Evolutionary conservation across 1,140 invertebrate genomes (phyloP).

Genomic region (Daktulosphaira vitifoliae): DNA sequence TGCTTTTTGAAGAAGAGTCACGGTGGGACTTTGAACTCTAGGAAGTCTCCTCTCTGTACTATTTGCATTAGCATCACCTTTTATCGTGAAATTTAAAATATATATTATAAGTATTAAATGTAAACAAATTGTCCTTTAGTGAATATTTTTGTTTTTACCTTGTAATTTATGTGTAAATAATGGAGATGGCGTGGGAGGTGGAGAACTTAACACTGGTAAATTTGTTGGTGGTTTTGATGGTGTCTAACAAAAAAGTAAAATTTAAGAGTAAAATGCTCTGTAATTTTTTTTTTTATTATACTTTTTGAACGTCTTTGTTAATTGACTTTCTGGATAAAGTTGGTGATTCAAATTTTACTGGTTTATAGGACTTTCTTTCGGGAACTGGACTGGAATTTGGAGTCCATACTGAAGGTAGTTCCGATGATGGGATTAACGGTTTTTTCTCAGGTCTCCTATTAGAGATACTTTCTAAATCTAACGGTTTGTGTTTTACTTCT

Average conservation of each 20-base stretch:
- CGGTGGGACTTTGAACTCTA: constrained; percentile 74
- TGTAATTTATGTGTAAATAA: background rate
- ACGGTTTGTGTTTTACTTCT: constrained; percentile 38
- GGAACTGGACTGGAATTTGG: constrained; percentile 56
- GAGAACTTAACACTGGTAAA: background rate
- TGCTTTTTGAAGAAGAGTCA: constrained; percentile 78
- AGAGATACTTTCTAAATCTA: constrained; percentile 37
- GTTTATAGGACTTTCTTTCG: constrained; percentile 59
- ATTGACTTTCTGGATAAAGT: constrained; percentile 49
- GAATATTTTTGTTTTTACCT: constrained; percentile 3
- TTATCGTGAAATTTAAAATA: constrained; percentile 12
- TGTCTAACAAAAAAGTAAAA: background rate
- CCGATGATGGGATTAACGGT: constrained; percentile 9
- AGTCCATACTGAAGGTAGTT: constrained; percentile 58
- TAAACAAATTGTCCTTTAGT: background rate
- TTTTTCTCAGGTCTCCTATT: constrained; percentile 27
- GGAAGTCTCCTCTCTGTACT: constrained; percentile 49
- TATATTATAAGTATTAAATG: background rate
- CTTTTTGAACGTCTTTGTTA: constrained; percentile 11
- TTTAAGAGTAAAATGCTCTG: background rate
- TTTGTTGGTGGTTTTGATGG: background rate
- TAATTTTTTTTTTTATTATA: background rate
- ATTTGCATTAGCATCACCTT: constrained; percentile 22
- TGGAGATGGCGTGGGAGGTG: constrained; percentile 3
- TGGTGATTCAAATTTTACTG: constrained; percentile 66